Conservation (phyloP, 2,797 vertebrate species). For the Cynodonichthys magdalenae region DNA sequence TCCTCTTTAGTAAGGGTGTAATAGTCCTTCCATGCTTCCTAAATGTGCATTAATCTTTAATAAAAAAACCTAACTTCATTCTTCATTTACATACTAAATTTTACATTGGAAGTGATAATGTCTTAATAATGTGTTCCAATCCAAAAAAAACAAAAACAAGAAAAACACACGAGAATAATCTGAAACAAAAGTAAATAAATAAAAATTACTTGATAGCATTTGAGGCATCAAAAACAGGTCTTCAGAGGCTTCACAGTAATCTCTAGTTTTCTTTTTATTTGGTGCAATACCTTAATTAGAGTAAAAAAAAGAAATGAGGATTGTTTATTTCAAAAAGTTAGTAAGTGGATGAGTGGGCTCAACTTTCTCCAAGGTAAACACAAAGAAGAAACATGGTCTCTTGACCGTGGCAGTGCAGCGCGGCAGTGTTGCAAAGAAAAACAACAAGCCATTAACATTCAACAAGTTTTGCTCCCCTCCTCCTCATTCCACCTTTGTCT, state of each 20-base stretch:
- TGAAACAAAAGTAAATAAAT: background rate
- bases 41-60: background rate
- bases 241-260: background rate
- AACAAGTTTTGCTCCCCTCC: slow-evolving; percentile 61
- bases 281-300: background rate
- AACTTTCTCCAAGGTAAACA: slow-evolving; percentile 15
- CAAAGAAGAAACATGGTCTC: slow-evolving; percentile 28
- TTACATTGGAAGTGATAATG: background rate
- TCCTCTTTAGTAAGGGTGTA: slow-evolving; percentile 28
- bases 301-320: background rate
- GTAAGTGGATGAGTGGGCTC: slow-evolving; percentile 12
- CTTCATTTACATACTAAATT: too few relatives aligned
- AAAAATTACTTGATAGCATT: background rate
- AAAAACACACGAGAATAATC: background rate
- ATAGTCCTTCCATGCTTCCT: slow-evolving; percentile 12
- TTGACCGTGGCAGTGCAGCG: slow-evolving; percentile 25
- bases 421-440: slow-evolving; percentile 33
- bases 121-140: background rate
- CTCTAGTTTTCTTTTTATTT: background rate
- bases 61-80: background rate
- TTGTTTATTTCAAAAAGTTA: slow-evolving; percentile 2
- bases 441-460: slow-evolving; percentile 64
- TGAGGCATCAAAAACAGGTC: background rate
- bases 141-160: too few relatives aligned
- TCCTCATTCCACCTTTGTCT: slow-evolving; percentile 52